A percentile compares a stretch with the other conserved stretches of the same genome.
Conservation (phyloP, 1,140 invertebrate species). For the Listronotus oregonensis region DNA sequence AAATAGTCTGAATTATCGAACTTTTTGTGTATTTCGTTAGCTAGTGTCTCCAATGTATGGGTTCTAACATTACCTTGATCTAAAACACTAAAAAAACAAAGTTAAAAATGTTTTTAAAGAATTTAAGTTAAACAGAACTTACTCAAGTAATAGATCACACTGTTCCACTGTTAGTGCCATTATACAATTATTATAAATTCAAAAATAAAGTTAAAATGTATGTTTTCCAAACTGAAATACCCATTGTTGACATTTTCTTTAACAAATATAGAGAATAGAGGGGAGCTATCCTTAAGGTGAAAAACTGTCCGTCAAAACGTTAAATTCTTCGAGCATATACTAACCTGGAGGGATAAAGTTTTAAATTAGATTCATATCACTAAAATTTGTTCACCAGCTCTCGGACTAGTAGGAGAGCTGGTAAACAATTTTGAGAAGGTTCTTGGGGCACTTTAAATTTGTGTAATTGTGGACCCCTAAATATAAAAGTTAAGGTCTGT, state of each 20-base stretch:
- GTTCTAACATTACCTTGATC: slow-evolving; percentile 69
- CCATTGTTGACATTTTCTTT: neutral
- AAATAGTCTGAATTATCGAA: slow-evolving; percentile 79
- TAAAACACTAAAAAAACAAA: slow-evolving; percentile 58
- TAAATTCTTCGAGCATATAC: too few species aligned
- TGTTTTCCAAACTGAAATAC: neutral
- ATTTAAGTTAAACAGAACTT: slow-evolving; percentile 22
- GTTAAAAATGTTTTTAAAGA: neutral
- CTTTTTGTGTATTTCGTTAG: slow-evolving; percentile 72
- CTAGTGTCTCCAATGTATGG: slow-evolving; percentile 68
- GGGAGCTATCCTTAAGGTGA: too few species aligned
- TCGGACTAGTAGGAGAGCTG: too few species aligned
- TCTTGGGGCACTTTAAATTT: too few species aligned
- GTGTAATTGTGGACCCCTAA: too few species aligned
- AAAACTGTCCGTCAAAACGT: too few species aligned
- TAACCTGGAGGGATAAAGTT: too few species aligned
- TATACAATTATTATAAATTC: slow-evolving; percentile 3
- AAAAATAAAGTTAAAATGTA: neutral
- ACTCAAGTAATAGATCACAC: slow-evolving; percentile 52
- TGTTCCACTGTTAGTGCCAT: slow-evolving; percentile 52
- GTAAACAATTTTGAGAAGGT: too few species aligned
- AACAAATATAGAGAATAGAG: too few species aligned
- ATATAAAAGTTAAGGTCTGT: too few species aligned
- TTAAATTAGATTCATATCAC: too few species aligned
- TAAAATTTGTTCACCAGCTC: too few species aligned